Evolutionary conservation across 1,140 invertebrate species (phyloP).

Genomic region (Drosophila bipectinata): DNA sequence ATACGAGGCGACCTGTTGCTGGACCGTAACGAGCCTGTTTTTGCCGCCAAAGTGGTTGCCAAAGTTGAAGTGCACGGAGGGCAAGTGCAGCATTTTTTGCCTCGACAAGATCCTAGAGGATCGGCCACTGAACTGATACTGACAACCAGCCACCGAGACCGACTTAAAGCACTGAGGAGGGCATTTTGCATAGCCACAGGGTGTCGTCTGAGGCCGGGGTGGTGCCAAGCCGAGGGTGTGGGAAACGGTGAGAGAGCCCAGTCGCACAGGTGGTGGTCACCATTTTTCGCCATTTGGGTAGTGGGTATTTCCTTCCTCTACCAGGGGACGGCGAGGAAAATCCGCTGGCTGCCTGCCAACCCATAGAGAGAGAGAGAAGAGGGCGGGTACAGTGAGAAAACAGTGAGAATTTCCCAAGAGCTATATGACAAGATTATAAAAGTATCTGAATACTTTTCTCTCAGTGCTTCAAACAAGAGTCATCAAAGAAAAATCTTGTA

Average conservation of each 20-base stretch:
- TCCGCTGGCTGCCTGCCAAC: slow-evolving; percentile 52
- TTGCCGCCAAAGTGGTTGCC: slow-evolving; percentile 10
- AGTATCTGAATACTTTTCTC: background rate
- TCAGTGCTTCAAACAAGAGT: slow-evolving; percentile 29
- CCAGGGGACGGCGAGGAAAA: slow-evolving; percentile 43
- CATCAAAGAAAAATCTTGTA: slow-evolving; percentile 75
- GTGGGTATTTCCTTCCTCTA: slow-evolving; percentile 42
- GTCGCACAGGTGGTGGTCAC: slow-evolving; percentile 60
- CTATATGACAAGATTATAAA: background rate
- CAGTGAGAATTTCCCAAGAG: background rate
- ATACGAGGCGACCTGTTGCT: slow-evolving; percentile 54
- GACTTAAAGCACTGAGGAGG: background rate
- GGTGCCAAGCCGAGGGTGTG: slow-evolving; percentile 15
- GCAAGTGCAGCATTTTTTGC: slow-evolving; percentile 64
- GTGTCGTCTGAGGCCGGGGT: slow-evolving; percentile 22
- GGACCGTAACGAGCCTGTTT: slow-evolving; percentile 61
- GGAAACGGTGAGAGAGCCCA: slow-evolving; percentile 27
- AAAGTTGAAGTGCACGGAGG: slow-evolving; percentile 27
- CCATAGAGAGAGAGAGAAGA: slow-evolving; percentile 60
- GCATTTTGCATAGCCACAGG: slow-evolving; percentile 63
- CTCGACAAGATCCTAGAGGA: slow-evolving; percentile 37
- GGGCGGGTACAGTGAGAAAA: slow-evolving; percentile 15
- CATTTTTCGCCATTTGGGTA: slow-evolving; percentile 28
- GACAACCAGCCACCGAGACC: slow-evolving; percentile 46
- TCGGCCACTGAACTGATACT: slow-evolving; percentile 64